A percentile compares a stretch with the other conserved stretches of the same genome.
Conservation (phyloP, 1,140 invertebrate species). For the Mesaphorura yosii region DNA sequence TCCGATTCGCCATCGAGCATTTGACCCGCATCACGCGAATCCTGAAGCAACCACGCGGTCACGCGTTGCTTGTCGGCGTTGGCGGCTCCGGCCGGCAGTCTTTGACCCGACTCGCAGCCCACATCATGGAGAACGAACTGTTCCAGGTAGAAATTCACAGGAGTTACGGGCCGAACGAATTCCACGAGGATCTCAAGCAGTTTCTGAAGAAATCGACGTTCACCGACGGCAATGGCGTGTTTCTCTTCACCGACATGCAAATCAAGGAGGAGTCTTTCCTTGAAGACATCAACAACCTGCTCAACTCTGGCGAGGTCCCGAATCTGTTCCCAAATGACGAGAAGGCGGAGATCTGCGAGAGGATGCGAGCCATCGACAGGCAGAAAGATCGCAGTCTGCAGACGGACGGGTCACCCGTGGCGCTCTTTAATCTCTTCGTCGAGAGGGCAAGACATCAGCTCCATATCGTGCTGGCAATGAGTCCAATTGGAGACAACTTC, state of each 20-base stretch:
- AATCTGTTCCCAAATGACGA: constrained; percentile 82
- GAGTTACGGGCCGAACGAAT: constrained; percentile 68
- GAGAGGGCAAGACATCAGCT: constrained; percentile 80
- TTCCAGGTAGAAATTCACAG: constrained; percentile 80
- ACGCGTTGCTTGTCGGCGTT: constrained; percentile 73
- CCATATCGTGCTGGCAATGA: constrained; percentile 85
- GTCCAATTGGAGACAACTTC: constrained; percentile 75
- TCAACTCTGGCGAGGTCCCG: constrained; percentile 87
- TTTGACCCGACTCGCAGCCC: constrained; percentile 71
- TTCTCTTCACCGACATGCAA: constrained; percentile 80
- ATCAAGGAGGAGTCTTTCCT: constrained; percentile 88
- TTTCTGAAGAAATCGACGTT: constrained; percentile 67
- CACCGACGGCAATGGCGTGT: constrained; percentile 76
- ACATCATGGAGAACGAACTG: constrained; percentile 86
- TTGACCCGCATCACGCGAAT: constrained; percentile 81
- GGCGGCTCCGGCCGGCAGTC: constrained; percentile 88
- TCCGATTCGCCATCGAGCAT: constrained; percentile 90
- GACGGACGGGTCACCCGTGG: constrained; percentile 60
- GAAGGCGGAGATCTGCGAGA: constrained; percentile 83
- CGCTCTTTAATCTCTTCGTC: constrained; percentile 88
- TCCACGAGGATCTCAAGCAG: constrained; percentile 78
- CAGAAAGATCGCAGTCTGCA: constrained; percentile 78
- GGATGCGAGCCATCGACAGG: constrained; percentile 81
- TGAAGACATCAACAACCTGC: constrained; percentile 85
- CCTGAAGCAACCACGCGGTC: constrained; percentile 77